phyloP scores from a whole-genome alignment of 2,888 invertebrate species.

The Slavum lentiscoides region DNA sequence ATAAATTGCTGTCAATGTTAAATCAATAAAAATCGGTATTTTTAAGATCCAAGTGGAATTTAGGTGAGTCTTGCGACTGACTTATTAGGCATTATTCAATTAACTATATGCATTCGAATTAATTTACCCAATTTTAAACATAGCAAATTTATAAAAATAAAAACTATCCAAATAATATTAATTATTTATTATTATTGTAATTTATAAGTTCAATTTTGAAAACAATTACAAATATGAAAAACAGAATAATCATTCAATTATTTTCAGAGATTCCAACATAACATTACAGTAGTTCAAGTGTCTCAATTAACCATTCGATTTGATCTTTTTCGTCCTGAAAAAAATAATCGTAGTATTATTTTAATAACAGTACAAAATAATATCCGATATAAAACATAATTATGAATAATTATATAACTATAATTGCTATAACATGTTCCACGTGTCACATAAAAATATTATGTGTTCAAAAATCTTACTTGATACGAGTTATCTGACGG shows the following conservation, averaged over 20 bases:
- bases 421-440: no score
- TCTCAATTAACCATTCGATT: conserved; percentile 37
- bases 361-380: not conserved
- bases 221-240: conserved; percentile 3
- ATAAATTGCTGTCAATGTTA: no score
- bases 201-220: conserved; percentile 1
- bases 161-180: not conserved
- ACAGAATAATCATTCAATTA: not conserved
- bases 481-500: conserved; percentile 1
- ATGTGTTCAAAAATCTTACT: conserved; percentile 7
- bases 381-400: no score
- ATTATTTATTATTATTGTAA: not conserved
- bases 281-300: conserved; percentile 13
- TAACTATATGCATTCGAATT: no score
- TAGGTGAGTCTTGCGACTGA: no score
- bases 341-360: not conserved
- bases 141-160: not conserved
- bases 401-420: no score
- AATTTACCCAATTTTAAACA: no score
- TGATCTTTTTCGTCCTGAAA: conserved; percentile 48
- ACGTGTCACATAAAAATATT: no score
- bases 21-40: not conserved
- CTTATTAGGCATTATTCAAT: no score
- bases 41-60: not conserved
- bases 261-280: not conserved